phyloP scores from a whole-genome alignment of 2,113 vertebrate genomes.

The Antechinus flavipes region DNA sequence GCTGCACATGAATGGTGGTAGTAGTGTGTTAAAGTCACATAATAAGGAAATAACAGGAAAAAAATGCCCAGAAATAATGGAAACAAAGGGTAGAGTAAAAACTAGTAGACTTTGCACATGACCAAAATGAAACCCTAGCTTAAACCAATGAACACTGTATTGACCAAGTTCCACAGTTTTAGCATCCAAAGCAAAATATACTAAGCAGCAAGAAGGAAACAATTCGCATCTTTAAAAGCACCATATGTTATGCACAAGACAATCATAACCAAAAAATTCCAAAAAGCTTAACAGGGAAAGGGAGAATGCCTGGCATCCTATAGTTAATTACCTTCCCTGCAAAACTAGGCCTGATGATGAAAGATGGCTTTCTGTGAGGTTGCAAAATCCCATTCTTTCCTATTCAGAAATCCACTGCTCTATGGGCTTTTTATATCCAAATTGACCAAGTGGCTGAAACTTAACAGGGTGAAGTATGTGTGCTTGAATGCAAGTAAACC shows the following conservation, averaged over 20 bases:
- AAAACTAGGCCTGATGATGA: not conserved
- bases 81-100: not conserved
- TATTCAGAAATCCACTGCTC: not conserved
- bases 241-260: not conserved
- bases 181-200: not conserved
- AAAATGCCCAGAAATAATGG: not conserved
- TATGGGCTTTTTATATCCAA: not conserved
- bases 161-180: not conserved
- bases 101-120: not conserved
- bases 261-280: not conserved
- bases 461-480: not conserved
- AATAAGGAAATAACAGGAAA: not conserved
- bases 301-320: not conserved
- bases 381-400: not conserved
- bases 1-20: conserved; percentile 14
- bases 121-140: not conserved
- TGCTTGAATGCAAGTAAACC: not conserved
- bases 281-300: not conserved
- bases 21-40: conserved; percentile 2
- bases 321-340: not conserved
- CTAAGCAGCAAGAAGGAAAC: not conserved
- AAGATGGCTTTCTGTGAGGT: not conserved
- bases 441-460: not conserved
- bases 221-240: not conserved
- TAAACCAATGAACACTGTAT: not conserved